Evolutionary conservation across 2,113 vertebrate species (phyloP).

Genomic region (Brachionichthys hirsutus): DNA sequence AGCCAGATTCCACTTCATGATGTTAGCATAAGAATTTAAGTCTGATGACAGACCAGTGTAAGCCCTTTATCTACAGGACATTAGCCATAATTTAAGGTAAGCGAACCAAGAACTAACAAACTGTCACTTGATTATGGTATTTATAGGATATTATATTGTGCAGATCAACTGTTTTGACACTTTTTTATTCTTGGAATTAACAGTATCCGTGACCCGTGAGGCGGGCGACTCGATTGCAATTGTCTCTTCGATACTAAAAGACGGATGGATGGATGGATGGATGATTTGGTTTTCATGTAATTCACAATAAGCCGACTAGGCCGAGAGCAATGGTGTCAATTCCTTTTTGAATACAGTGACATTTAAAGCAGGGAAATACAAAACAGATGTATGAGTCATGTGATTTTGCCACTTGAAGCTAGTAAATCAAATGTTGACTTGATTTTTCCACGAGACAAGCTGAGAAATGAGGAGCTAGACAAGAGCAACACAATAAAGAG

Average conservation of each 20-base stretch:
- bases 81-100: neutral
- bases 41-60: neutral
- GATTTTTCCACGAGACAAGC: neutral
- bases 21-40: neutral
- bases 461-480: neutral
- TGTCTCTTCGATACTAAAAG: too few species aligned
- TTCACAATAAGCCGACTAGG: neutral
- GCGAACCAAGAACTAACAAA: too few species aligned
- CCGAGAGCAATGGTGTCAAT: neutral
- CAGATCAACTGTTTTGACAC: too few species aligned
- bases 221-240: too few species aligned
- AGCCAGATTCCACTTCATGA: neutral
- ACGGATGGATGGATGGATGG: too few species aligned
- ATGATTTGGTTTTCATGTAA: neutral
- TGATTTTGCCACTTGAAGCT: neutral
- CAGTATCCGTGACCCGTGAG: too few species aligned
- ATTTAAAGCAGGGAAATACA: neutral
- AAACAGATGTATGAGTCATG: neutral
- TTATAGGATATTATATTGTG: too few species aligned
- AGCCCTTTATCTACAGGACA: neutral
- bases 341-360: neutral
- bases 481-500: neutral
- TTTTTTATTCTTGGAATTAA: neutral
- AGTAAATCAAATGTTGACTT: slow-evolving; percentile 5
- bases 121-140: too few species aligned